These are phyloP conservation scores for Drosophila gunungcola DNA, from an alignment of 1,140 invertebrate genomes.

Conservation along the genomic window DNA sequence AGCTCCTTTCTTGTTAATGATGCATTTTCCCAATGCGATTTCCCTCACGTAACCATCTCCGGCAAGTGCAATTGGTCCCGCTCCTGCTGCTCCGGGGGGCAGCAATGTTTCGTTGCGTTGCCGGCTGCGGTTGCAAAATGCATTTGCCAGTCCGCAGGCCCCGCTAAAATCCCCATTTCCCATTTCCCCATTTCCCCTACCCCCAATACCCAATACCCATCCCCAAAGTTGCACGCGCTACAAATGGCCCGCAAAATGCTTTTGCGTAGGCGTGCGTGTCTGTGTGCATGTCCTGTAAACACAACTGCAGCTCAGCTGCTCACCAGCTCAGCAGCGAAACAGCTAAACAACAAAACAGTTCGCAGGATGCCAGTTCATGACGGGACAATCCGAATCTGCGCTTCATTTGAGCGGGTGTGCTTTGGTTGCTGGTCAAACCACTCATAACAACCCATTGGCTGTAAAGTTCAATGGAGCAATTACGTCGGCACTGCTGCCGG, in stretches of 20 bases:
- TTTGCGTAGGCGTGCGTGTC: conserved; percentile 40
- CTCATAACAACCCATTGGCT: conserved; percentile 50
- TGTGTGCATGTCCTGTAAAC: conserved; percentile 41
- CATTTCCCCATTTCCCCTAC: neutral
- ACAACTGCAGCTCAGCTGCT: conserved; percentile 22
- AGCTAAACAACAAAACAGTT: neutral
- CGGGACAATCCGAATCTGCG: conserved; percentile 15
- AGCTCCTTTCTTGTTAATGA: conserved; percentile 23
- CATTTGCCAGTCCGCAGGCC: conserved; percentile 46
- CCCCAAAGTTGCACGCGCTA: conserved; percentile 28
- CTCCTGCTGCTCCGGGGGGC: conserved; percentile 11
- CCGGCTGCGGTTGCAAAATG: conserved; percentile 50
- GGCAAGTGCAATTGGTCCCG: conserved; percentile 2
- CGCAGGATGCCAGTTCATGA: neutral
- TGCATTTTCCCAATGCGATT: conserved; percentile 35
- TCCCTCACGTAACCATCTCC: conserved; percentile 47
- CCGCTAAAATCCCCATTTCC: neutral
- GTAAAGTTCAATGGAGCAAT: conserved; percentile 46
- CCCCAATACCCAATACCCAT: neutral
- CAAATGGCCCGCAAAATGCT: conserved; percentile 53
- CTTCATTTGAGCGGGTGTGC: conserved; percentile 35
- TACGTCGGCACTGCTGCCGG: conserved; percentile 9
- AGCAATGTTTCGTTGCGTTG: conserved; percentile 11
- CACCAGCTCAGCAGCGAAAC: neutral
- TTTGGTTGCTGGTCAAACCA: conserved; percentile 49